Conservation (phyloP, 2,797 vertebrate species). For the Chloroceryle amazona region DNA sequence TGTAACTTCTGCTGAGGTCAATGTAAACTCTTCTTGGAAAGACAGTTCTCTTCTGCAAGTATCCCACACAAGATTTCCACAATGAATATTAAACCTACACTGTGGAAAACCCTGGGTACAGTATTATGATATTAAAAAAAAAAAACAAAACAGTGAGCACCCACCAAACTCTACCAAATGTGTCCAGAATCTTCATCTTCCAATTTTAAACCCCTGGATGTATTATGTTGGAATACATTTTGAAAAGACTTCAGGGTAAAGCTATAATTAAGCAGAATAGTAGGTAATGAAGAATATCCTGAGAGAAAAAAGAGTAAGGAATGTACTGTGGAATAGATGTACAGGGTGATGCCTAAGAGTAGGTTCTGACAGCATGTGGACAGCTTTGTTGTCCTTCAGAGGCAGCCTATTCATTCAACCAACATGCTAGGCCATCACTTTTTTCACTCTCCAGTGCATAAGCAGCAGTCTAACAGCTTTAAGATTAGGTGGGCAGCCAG, state of each 20-base stretch:
- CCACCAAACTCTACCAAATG: neutral
- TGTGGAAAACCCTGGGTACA: neutral
- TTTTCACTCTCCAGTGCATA: neutral
- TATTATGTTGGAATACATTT: neutral
- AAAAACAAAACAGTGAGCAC: neutral
- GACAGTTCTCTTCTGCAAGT: neutral
- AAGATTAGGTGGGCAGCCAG: neutral
- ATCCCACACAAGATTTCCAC: neutral
- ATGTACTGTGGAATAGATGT: neutral
- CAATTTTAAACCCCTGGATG: neutral
- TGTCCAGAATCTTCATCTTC: neutral
- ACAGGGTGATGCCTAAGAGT: neutral
- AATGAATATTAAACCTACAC: neutral
- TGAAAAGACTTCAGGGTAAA: neutral
- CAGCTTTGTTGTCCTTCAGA: neutral
- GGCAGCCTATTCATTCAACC: neutral
- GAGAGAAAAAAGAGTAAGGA: neutral
- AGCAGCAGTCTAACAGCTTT: neutral
- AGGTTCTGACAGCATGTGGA: neutral
- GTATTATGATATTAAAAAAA: neutral
- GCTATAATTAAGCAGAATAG: neutral
- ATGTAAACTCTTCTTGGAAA: neutral
- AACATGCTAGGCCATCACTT: neutral
- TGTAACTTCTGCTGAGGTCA: neutral
- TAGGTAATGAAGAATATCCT: neutral